Evolutionary conservation across 2,888 invertebrate genomes (phyloP).

Genomic region (Elegia similella): DNA sequence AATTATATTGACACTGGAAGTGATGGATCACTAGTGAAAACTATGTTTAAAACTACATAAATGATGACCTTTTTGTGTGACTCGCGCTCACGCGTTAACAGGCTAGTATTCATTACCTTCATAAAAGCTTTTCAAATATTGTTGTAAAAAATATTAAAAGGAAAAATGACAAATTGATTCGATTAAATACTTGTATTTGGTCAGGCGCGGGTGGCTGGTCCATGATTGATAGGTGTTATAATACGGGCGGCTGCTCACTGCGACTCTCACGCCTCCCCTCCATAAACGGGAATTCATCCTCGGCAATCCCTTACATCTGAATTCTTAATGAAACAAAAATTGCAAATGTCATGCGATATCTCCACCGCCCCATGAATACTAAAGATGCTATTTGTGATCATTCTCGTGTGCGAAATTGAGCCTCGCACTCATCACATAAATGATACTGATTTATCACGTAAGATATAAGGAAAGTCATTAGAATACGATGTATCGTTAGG

Average conservation of each 20-base stretch:
- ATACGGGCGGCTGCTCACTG: constrained; percentile 29
- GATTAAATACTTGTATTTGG: constrained; percentile 42
- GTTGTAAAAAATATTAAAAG: constrained; percentile 29
- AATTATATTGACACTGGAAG: constrained; percentile 56
- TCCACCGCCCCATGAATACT: constrained; percentile 76
- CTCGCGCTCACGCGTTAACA: constrained; percentile 5
- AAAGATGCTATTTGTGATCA: constrained; percentile 75
- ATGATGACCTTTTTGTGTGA: constrained; percentile 36
- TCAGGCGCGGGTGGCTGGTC: constrained; percentile 30
- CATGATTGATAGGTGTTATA: constrained; percentile 49
- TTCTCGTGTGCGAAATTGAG: constrained; percentile 68
- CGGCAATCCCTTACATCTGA: constrained; percentile 73
- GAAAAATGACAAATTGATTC: constrained; percentile 43
- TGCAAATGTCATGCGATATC: constrained; percentile 74
- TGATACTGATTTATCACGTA: constrained; percentile 62
- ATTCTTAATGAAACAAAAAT: constrained; percentile 80
- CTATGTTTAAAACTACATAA: constrained; percentile 53
- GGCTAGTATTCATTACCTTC: constrained; percentile 14
- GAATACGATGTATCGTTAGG: constrained; percentile 42
- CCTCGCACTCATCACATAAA: constrained; percentile 61
- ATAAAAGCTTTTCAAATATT: background rate
- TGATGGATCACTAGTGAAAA: constrained; percentile 65
- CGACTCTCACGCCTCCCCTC: constrained; percentile 24
- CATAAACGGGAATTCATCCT: constrained; percentile 57
- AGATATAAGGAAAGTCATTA: constrained; percentile 48